Evolutionary conservation across 1,140 invertebrate genomes (phyloP).

Genomic region (Matsumurasca onukii): DNA sequence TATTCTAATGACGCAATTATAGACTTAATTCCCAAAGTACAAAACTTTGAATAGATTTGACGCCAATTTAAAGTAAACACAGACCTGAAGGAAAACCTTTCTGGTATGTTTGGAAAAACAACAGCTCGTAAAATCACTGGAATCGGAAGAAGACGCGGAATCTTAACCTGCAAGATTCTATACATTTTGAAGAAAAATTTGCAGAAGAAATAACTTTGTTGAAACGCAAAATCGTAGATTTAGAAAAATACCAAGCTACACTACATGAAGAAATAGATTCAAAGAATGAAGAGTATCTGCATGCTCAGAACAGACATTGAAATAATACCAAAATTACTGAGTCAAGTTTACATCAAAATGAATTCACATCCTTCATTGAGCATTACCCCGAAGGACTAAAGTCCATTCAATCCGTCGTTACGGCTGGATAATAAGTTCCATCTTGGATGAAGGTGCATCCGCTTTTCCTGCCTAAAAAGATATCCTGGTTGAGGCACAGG

Average conservation of each 20-base stretch:
- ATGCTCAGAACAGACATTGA: conserved; percentile 2
- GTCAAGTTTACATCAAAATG: background rate
- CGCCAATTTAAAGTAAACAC: background rate
- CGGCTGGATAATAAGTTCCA: conserved; percentile 10
- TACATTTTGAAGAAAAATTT: conserved; percentile 6
- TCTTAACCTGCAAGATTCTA: conserved; percentile 2
- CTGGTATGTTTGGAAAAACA: background rate
- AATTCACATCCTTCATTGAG: background rate
- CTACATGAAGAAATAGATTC: conserved; percentile 1
- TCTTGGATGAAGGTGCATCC: background rate
- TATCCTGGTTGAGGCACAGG: background rate
- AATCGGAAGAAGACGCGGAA: conserved; percentile 13
- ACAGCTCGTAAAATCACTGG: background rate
- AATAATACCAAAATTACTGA: background rate
- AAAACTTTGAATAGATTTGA: background rate
- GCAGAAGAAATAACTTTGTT: conserved; percentile 11
- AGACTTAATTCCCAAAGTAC: conserved; percentile 18
- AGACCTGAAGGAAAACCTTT: background rate
- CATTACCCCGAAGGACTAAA: background rate
- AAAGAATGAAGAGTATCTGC: conserved; percentile 3
- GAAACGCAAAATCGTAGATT: conserved; percentile 7
- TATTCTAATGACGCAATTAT: background rate
- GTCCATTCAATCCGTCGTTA: background rate
- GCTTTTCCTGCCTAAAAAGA: background rate
- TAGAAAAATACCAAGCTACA: background rate